These are phyloP conservation scores for Mandrillus leucophaeus DNA, from an alignment of 2,113 vertebrate species.

Conservation along the genomic window DNA sequence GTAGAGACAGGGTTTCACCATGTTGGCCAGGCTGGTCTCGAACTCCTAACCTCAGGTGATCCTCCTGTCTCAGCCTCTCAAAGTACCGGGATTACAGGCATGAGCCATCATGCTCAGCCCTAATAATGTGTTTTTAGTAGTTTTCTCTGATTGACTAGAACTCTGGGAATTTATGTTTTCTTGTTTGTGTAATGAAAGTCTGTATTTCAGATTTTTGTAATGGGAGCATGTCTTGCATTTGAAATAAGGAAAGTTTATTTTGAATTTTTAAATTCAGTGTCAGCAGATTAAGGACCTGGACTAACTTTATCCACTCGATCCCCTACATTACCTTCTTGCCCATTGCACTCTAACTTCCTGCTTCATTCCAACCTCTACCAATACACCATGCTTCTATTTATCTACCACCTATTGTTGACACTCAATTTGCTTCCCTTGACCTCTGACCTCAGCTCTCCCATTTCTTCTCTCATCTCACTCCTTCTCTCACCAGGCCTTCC, in stretches of 20 bases:
- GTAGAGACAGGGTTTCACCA: too few relatives aligned
- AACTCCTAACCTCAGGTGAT: too few relatives aligned
- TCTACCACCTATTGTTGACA: neutral
- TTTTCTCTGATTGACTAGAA: neutral
- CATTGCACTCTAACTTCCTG: neutral
- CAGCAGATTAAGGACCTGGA: neutral
- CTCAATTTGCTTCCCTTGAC: neutral
- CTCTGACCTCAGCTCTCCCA: neutral
- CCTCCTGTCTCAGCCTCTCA: too few relatives aligned
- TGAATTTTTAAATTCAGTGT: neutral
- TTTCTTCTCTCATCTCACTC: neutral
- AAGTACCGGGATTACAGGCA: too few relatives aligned
- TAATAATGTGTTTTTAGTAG: neutral
- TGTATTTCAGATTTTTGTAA: neutral
- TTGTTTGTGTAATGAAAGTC: neutral
- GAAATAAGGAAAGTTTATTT: neutral
- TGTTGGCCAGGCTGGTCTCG: too few relatives aligned
- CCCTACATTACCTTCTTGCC: neutral
- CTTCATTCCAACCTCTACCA: neutral
- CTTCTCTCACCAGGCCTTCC: neutral
- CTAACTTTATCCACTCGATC: neutral
- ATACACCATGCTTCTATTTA: neutral
- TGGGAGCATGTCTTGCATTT: neutral
- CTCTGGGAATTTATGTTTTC: neutral
- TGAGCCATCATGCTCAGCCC: too few relatives aligned